phyloP scores from a whole-genome alignment of 2,888 invertebrate genomes.

The Drosophila trichaetosa region DNA sequence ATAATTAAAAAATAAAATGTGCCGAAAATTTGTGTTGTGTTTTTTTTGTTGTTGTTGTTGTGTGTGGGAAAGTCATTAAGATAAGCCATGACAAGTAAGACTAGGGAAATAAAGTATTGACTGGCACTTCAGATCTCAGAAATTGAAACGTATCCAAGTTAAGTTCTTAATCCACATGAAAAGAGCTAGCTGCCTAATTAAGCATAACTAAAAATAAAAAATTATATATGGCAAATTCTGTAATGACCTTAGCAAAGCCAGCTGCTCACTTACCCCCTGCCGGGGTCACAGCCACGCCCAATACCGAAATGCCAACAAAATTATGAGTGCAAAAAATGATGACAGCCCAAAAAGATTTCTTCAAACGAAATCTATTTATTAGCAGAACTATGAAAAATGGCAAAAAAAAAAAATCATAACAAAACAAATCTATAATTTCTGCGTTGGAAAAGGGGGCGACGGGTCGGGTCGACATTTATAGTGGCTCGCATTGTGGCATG shows the following conservation, averaged over 20 bases:
- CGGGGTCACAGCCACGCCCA: constrained; percentile 60
- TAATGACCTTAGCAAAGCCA: constrained; percentile 30
- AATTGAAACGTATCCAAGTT: background rate
- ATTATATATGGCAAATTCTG: background rate
- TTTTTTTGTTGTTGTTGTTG: background rate
- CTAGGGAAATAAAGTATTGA: background rate
- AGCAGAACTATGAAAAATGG: constrained; percentile 30
- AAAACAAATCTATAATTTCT: constrained; percentile 66
- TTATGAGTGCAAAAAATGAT: constrained; percentile 74
- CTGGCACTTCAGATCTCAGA: background rate
- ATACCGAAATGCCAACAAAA: constrained; percentile 60
- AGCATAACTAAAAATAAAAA: constrained; percentile 30
- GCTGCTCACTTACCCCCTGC: constrained; percentile 74
- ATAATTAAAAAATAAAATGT: constrained; percentile 21
- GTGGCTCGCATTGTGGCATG: constrained; percentile 65
- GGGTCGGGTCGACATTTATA: constrained; percentile 39
- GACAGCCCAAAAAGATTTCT: constrained; percentile 42
- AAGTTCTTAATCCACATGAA: background rate
- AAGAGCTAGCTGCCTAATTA: constrained; percentile 44
- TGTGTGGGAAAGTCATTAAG: background rate
- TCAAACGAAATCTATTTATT: constrained; percentile 54
- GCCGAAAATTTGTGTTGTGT: constrained; percentile 19
- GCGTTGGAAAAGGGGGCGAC: constrained; percentile 41
- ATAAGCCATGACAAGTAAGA: background rate
- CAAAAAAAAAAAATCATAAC: constrained; percentile 33